phyloP scores from a whole-genome alignment of 2,797 vertebrate species.

The Bradypus variegatus region DNA sequence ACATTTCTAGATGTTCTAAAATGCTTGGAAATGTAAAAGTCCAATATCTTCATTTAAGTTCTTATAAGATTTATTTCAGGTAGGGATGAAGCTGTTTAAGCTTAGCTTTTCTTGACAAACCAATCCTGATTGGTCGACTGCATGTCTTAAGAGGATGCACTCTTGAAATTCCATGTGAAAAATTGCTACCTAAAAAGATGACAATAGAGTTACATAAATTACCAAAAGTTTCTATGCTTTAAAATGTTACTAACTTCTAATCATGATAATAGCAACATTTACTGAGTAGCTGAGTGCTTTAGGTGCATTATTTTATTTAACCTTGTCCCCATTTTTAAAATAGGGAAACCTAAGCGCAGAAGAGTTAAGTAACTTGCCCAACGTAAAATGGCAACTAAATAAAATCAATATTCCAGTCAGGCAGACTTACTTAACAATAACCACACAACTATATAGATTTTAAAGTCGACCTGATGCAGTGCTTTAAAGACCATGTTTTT shows the following conservation, averaged over 20 bases:
- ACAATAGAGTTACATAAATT: constrained; percentile 38
- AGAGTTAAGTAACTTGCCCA: constrained; percentile 1
- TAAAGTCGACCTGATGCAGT: not conserved
- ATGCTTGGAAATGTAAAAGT: not conserved
- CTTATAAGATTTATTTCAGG: constrained; percentile 71
- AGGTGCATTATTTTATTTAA: constrained; percentile 9
- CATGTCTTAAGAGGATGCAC: constrained; percentile 87
- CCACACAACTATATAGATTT: not conserved
- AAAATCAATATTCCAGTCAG: constrained; percentile 9
- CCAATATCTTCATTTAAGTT: constrained; percentile 31
- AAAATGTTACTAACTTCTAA: constrained; percentile 19
- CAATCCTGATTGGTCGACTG: constrained; percentile 84
- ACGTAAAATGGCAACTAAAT: constrained; percentile 3
- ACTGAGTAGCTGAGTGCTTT: not conserved
- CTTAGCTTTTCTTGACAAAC: constrained; percentile 87
- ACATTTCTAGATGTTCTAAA: constrained; percentile 48
- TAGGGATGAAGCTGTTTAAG: constrained; percentile 86
- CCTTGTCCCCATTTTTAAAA: constrained; percentile 9
- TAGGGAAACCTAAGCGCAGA: constrained; percentile 18
- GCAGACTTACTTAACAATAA: constrained; percentile 9
- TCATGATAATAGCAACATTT: not conserved
- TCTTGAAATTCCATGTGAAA: constrained; percentile 73
- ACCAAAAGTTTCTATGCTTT: not conserved
- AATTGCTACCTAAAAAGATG: constrained; percentile 71
- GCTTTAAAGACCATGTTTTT: constrained; percentile 12